Evolutionary conservation across 2,113 vertebrate species (phyloP).

Genomic region (Oncorhynchus mykiss): DNA sequence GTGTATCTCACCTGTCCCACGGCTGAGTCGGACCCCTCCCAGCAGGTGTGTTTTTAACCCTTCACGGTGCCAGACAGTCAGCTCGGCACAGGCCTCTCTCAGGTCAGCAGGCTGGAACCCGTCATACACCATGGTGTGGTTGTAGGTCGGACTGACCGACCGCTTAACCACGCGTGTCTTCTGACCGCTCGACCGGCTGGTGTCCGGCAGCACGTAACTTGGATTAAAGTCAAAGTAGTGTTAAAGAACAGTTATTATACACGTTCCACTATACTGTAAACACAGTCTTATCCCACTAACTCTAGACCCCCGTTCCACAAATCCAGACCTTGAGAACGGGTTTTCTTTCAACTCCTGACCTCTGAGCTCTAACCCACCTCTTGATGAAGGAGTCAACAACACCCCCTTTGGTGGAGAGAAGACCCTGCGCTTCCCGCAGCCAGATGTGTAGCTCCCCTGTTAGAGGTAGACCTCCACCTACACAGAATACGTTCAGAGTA

Average conservation of each 20-base stretch:
- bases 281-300: not conserved
- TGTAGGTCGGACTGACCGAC: conserved; percentile 85
- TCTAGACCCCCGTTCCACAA: not conserved
- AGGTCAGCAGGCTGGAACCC: conserved; percentile 87
- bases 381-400: conserved; percentile 82
- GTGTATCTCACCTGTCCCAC: conserved; percentile 82
- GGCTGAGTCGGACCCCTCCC: conserved; percentile 88
- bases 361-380: conserved; percentile 74
- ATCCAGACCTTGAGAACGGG: not conserved
- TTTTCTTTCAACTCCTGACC: not conserved
- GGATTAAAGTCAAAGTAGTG: not conserved
- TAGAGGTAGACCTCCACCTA: conserved; percentile 80
- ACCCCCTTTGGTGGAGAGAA: conserved; percentile 81
- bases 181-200: conserved; percentile 85
- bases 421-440: conserved; percentile 87
- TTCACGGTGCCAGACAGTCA: conserved; percentile 88
- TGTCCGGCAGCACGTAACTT: conserved; percentile 91
- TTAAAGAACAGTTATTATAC: not conserved
- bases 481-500: not conserved
- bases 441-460: conserved; percentile 95
- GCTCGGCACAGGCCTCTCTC: conserved; percentile 87
- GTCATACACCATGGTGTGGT: conserved; percentile 99
- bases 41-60: conserved; percentile 76
- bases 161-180: conserved; percentile 83
- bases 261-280: not conserved